Base-by-base conservation (phyloP, 1,140 invertebrate genomes). In the Drosophila tsacasi region DNA sequence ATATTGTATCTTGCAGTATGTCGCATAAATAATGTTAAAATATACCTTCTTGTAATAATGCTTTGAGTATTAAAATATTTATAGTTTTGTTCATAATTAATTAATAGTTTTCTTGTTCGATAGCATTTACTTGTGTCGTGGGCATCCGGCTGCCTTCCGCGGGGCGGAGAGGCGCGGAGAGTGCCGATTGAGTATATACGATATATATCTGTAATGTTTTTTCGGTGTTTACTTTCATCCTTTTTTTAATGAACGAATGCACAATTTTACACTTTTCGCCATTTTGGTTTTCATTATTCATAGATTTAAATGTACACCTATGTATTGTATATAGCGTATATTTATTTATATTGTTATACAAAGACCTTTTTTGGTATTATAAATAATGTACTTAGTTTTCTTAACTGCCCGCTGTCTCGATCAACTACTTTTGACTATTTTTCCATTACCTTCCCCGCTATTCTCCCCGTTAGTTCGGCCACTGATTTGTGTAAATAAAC, bases 141-240 rank as follows among this genome's bases (percentile, higher is more conserved):
- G 71, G 75, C 58, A 66, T 90, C 78, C 74, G 79, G 55, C 55
- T 61, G 65, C 66, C 55, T 57, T 50, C 71, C 68, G 37, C 55
- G 71, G 47, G 73, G 60, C 73, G 63, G 30, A 35, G 47, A 49
- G 54, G 63, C 58, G 59, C 78, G 73, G 69, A 60, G 80, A 68
- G 68, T 61, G 54, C 76, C 66, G 83, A 81, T 90, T 89, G 85
- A 90, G 58, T 82, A 73, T 81, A 81, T 81, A 64, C 74, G 61
- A 83, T 64, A 87, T 79, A 86, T 87, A 83, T 80, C 74, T 89
- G 77, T 87, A 89, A 82, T 84, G 78, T 90, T 87, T 87, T 81
- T 86, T 86, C 85, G 85, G 85, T 90, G 85, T 90, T 90, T 90
- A 90, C 85, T 90, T 90, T 90, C 85, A 90, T 90, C 85, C 85